Base-by-base conservation (phyloP, 2,888 invertebrate species). In the Parochlus steinenii region DNA sequence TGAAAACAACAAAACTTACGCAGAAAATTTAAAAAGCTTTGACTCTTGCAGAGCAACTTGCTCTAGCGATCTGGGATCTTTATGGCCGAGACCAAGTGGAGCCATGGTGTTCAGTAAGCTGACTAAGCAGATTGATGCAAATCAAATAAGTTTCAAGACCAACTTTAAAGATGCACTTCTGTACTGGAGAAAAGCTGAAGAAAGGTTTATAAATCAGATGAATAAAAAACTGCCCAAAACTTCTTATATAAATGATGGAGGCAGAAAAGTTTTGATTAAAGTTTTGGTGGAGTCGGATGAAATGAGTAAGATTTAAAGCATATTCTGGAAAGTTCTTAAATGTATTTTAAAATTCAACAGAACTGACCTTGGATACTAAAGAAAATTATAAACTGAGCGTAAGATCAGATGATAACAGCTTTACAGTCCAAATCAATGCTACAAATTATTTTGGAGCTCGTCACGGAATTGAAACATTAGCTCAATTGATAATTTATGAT, bases 21-120 rank as follows among this genome's bases (percentile, higher is more conserved):
- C 67, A 19, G 15, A 31, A n/a, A 30, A 8, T 5, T 15, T 26
- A 11, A 12, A 20, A 31, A 18, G 4, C 12, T 29, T 39, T 12
- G 11, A 37, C 39, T 18, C 47, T 63, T n/a, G n/a, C n/a, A n/a
- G n/a, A n/a, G n/a, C n/a, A n/a, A n/a, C n/a, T n/a, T n/a, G 8
- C 5, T 22, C 10, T 31, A 25, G 10, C 33, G 8, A 19, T 34
- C 26, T 31, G 33, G 65, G 65, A 43, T 56, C 64, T 2, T 47
- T 76, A 2, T 77, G 74, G 76, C 76, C 73, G 1, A 63, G 55
- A 45, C 74, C 76, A 1, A 74, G 71, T 1, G 72, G 71, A 1
- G 55, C 62, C 12, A 46, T 65, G 4, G 61, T 65, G 3, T 47
- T 74, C 1, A 70, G 69, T 1, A 65, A 63, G 37, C 60, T 56